Evolutionary conservation across 2,797 vertebrate genomes (phyloP), one percentile per base, ranked within the genome.

Genomic region (Pseudotriccus pelzelni): DNA sequence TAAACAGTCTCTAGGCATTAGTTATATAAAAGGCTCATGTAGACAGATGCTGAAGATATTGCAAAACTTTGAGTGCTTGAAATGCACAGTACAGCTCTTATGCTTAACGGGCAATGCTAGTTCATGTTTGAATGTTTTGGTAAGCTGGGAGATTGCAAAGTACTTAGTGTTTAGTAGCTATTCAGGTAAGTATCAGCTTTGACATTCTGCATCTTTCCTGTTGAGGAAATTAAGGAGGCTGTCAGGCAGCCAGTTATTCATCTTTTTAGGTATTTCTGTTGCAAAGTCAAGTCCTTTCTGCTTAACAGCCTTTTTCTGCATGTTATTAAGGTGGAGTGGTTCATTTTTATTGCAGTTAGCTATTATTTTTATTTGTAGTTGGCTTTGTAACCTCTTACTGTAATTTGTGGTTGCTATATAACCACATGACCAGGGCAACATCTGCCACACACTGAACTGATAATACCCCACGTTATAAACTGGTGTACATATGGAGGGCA

Each of bases 401-500:
- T 50, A 30, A 18, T 1, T 15, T 49, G 11, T 30, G 21, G 9
- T 72, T 69, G 47, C 39, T 72, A 5, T 80, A 19, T 76, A 80
- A 39, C 39, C 8, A 10, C 16, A 5, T 47, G 37, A 50, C 44
- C 56, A 46, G 30, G 20, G 19, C 34, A 81, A 21, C 30, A 34
- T 58, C 12, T 11, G 17, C n/a, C 52, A 13, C 13, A 12, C 22
- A 7, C 30, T 56, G 47, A 69, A 53, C 64, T 50, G 3, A 9
- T 53, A 30, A 13, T 39, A 43, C 21, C 2, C 10, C 11, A 18
- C 44, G 14, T 44, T 8, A 32, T 53, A 53, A 70, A 55, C 6
- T 15, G 30, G 27, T 37, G 9, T 32, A 6, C 1, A 0, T 50
- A 8, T 5, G 8, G 32, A 58, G 9, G 12, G 19, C 2, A 1